A percentile compares a stretch with the other conserved stretches of the same genome.
Evolutionary conservation across 2,888 invertebrate species (phyloP).

Genomic region (Augiades crinisus): DNA sequence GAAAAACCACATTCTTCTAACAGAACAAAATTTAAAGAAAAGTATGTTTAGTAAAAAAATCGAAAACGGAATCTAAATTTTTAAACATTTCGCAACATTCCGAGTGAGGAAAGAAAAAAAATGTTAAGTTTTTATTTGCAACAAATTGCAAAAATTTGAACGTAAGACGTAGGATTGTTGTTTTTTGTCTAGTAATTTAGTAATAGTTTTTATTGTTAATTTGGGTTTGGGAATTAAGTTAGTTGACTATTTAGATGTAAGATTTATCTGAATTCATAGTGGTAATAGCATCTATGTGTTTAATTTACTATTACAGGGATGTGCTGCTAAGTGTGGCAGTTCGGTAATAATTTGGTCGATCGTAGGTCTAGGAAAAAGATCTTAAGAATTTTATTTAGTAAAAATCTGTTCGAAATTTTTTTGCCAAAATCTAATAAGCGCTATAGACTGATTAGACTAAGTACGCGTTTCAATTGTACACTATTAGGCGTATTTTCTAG

Average conservation of each 20-base stretch:
- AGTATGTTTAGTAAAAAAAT: conserved; percentile 45
- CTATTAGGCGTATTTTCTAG: conserved; percentile 79
- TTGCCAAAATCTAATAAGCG: conserved; percentile 78
- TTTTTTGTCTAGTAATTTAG: conserved; percentile 76
- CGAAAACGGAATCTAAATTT: conserved; percentile 53
- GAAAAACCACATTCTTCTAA: too few relatives aligned
- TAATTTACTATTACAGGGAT: conserved; percentile 78
- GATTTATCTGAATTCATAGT: conserved; percentile 78
- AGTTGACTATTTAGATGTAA: conserved; percentile 73
- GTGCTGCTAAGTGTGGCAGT: conserved; percentile 69
- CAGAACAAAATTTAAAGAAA: too few relatives aligned
- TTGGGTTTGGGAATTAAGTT: conserved; percentile 80
- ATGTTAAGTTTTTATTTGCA: conserved; percentile 80
- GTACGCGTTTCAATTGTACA: conserved; percentile 76
- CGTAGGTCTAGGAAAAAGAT: conserved; percentile 43
- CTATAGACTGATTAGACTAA: conserved; percentile 82
- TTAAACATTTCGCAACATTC: conserved; percentile 70
- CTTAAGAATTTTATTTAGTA: conserved; percentile 61
- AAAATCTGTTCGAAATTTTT: conserved; percentile 50
- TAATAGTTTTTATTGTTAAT: conserved; percentile 76
- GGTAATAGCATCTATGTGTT: conserved; percentile 69
- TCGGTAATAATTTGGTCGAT: conserved; percentile 56
- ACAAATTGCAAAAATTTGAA: conserved; percentile 66
- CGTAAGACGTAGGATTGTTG: conserved; percentile 71
- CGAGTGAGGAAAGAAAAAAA: conserved; percentile 52